Evolutionary conservation across 2,113 vertebrate genomes (phyloP).

Genomic region (Barnardius zonarius): DNA sequence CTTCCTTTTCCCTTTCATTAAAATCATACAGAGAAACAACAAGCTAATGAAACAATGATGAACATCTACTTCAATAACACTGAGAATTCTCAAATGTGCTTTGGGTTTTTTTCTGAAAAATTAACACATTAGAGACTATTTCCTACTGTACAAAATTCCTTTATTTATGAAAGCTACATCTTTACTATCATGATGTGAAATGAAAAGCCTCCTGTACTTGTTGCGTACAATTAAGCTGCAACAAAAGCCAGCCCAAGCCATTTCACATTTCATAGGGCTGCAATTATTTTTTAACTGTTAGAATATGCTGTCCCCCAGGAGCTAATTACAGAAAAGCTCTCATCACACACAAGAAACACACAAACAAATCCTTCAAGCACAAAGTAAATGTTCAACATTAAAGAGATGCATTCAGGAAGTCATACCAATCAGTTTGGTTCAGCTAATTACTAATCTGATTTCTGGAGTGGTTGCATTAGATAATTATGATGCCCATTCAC

Average conservation of each 20-base stretch:
- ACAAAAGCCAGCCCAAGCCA: conserved; percentile 89
- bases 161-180: conserved; percentile 88
- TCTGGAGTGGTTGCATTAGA: conserved; percentile 87
- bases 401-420: conserved; percentile 89
- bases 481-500: conserved; percentile 89
- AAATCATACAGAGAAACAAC: conserved; percentile 40
- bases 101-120: conserved; percentile 73
- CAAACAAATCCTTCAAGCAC: conserved; percentile 99
- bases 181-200: conserved; percentile 86
- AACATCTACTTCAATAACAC: conserved; percentile 63
- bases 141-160: conserved; percentile 86
- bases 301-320: conserved; percentile 95
- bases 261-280: conserved; percentile 95
- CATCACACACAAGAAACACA: conserved; percentile 95
- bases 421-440: conserved; percentile 92
- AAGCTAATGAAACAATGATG: conserved; percentile 64
- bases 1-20: conserved; percentile 53
- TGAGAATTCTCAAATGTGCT: conserved; percentile 59
- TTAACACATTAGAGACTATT: conserved; percentile 89
- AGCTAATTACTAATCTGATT: conserved; percentile 98
- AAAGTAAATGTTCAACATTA: conserved; percentile 98
- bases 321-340: conserved; percentile 98
- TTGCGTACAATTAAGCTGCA: conserved; percentile 94
- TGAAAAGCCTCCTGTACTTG: conserved; percentile 92
- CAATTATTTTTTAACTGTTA: conserved; percentile 99